Conservation (phyloP, 2,888 invertebrate genomes). For the Papilio protenor region DNA sequence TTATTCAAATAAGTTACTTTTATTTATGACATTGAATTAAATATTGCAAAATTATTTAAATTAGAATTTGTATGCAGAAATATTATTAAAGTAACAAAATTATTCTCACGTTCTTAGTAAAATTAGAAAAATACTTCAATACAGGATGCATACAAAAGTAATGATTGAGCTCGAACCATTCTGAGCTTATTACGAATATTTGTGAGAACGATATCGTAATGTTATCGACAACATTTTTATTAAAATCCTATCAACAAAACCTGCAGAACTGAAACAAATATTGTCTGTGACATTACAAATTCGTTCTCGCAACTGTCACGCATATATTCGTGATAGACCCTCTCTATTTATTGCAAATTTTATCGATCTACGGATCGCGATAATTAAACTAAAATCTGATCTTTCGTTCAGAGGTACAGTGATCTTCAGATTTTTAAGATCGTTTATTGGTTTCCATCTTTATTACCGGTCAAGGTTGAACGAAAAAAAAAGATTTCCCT, state of each 20-base stretch:
- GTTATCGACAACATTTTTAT: no score
- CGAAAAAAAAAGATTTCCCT: constrained; percentile 36
- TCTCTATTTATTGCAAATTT: no score
- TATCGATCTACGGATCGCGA: no score
- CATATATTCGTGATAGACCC: no score
- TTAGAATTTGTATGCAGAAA: background rate
- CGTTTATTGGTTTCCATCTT: background rate
- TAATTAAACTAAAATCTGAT: background rate
- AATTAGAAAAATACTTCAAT: background rate
- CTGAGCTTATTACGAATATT: no score
- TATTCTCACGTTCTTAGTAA: background rate
- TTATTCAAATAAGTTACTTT: background rate
- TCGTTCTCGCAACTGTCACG: no score
- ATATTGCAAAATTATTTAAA: background rate
- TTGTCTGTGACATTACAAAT: no score
- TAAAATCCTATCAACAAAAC: no score
- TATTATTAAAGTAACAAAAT: background rate
- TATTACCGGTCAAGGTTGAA: background rate
- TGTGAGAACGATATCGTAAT: no score
- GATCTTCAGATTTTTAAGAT: background rate
- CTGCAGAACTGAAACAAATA: no score
- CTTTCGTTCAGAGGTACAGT: background rate
- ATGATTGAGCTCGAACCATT: background rate
- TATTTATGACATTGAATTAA: background rate
- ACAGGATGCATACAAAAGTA: background rate